Percentiles rank a stretch among this genome's conserved stretches.
Evolutionary conservation across 2,113 vertebrate species (phyloP).

Genomic region (Ranitomeya variabilis): DNA sequence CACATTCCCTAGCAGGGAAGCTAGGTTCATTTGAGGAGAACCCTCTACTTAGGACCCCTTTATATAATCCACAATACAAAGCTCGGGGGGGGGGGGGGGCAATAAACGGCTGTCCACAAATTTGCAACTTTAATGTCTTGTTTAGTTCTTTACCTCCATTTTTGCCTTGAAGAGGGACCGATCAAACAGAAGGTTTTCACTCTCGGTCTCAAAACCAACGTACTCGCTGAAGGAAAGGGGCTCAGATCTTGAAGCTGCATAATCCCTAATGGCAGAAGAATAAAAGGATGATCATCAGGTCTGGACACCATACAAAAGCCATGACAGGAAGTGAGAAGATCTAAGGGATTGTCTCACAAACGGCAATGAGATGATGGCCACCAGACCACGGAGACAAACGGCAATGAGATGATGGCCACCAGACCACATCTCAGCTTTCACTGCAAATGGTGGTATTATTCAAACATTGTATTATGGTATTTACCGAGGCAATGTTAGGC

Average conservation of each 20-base stretch:
- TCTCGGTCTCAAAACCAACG: slow-evolving; percentile 38
- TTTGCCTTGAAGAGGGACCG: slow-evolving; percentile 59
- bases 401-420: too few relatives aligned
- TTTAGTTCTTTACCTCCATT: slow-evolving; percentile 4
- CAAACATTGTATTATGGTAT: too few relatives aligned
- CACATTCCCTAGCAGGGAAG: too few relatives aligned
- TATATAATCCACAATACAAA: too few relatives aligned
- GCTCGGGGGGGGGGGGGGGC: background rate
- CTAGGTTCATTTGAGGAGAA: too few relatives aligned
- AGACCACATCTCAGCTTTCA: too few relatives aligned
- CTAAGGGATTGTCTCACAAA: too few relatives aligned
- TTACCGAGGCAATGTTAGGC: too few relatives aligned
- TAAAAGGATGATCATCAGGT: background rate
- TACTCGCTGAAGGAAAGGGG: slow-evolving; percentile 34
- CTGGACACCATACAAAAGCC: background rate
- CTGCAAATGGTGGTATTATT: too few relatives aligned
- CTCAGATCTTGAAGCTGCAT: slow-evolving; percentile 32
- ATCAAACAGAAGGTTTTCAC: slow-evolving; percentile 54
- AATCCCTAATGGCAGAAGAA: slow-evolving; percentile 48
- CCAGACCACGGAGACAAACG: too few relatives aligned
- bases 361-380: too few relatives aligned
- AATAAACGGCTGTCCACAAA: background rate
- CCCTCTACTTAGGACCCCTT: too few relatives aligned
- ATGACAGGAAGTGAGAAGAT: background rate
- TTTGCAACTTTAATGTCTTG: background rate